These are phyloP conservation scores for Holothuria glaberrima DNA, from an alignment of 35 echinoderm and acorn worm genomes.

Conservation along the genomic window DNA sequence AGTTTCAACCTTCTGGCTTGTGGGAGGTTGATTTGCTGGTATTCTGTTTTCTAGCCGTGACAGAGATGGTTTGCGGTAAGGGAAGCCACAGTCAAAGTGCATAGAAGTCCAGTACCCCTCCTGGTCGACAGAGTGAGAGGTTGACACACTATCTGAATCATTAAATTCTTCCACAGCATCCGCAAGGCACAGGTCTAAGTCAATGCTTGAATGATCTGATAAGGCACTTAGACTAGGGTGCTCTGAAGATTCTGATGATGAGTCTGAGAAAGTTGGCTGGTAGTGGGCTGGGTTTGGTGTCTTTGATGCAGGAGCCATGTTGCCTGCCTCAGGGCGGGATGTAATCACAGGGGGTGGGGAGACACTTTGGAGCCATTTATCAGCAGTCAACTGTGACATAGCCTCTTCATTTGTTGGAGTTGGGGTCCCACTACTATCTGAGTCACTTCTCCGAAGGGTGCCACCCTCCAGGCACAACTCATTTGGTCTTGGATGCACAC, in stretches of 20 bases:
- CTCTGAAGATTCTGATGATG: conserved; percentile 80
- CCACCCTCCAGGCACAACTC: background rate
- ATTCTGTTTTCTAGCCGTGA: conserved; percentile 48
- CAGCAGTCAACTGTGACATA: conserved; percentile 7
- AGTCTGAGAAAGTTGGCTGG: conserved; percentile 69
- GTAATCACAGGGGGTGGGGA: conserved; percentile 29
- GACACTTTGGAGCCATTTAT: conserved; percentile 50
- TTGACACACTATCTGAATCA: conserved; percentile 83
- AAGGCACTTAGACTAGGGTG: conserved; percentile 71
- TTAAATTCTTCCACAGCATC: conserved; percentile 71
- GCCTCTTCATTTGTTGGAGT: conserved; percentile 51
- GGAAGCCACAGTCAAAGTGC: conserved; percentile 91
- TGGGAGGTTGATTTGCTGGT: conserved; percentile 8
- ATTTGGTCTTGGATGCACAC: background rate
- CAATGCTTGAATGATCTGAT: conserved; percentile 78
- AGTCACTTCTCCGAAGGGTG: background rate
- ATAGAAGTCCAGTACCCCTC: conserved; percentile 99
- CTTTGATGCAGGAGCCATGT: conserved; percentile 68
- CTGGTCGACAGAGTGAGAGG: conserved; percentile 81
- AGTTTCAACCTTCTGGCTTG: background rate
- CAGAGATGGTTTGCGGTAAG: conserved; percentile 63
- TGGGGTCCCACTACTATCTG: conserved; percentile 46
- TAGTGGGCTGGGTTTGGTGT: conserved; percentile 63
- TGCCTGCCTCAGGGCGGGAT: conserved; percentile 64
- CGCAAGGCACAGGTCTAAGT: conserved; percentile 83